Percentiles rank a stretch among this genome's conserved stretches.
Conservation (phyloP, 2,888 invertebrate species). For the Pinctada fucata region DNA sequence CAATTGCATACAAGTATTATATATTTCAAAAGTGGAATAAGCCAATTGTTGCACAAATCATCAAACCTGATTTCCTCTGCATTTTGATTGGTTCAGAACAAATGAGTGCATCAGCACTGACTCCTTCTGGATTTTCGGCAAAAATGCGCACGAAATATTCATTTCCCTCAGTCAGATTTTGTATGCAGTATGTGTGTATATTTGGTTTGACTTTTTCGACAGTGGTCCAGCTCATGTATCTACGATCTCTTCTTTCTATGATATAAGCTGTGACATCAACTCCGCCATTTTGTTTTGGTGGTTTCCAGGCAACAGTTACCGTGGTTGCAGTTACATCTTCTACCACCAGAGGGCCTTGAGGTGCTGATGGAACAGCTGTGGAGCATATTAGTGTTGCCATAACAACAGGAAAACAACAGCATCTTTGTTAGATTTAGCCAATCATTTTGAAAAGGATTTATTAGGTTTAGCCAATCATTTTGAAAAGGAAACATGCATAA, state of each 20-base stretch:
- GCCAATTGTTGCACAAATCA: neutral
- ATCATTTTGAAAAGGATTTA: too few species aligned
- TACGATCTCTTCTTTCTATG: constrained; percentile 67
- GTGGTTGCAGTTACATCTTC: constrained; percentile 63
- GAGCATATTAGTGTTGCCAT: constrained; percentile 2
- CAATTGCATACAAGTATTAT: too few species aligned
- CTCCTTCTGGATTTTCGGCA: constrained; percentile 72
- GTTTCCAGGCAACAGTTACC: constrained; percentile 73
- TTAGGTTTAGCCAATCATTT: too few species aligned
- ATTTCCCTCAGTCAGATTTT: constrained; percentile 66
- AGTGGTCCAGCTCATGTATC: constrained; percentile 64
- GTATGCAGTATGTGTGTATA: constrained; percentile 61
- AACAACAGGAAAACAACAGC: constrained; percentile 8
- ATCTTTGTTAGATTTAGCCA: neutral
- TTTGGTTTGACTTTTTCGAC: constrained; percentile 63
- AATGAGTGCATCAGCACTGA: constrained; percentile 63
- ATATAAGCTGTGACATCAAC: constrained; percentile 66
- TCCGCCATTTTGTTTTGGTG: constrained; percentile 75
- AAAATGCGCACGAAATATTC: constrained; percentile 75
- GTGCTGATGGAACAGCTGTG: constrained; percentile 60
- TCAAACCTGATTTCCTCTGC: constrained; percentile 48
- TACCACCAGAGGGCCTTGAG: constrained; percentile 55
- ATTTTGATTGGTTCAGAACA: constrained; percentile 64
- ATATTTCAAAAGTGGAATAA: too few species aligned
- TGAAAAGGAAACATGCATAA: too few species aligned